These are phyloP conservation scores for Tillus elongatus DNA, from an alignment of 2,888 invertebrate species.

Conservation along the genomic window DNA sequence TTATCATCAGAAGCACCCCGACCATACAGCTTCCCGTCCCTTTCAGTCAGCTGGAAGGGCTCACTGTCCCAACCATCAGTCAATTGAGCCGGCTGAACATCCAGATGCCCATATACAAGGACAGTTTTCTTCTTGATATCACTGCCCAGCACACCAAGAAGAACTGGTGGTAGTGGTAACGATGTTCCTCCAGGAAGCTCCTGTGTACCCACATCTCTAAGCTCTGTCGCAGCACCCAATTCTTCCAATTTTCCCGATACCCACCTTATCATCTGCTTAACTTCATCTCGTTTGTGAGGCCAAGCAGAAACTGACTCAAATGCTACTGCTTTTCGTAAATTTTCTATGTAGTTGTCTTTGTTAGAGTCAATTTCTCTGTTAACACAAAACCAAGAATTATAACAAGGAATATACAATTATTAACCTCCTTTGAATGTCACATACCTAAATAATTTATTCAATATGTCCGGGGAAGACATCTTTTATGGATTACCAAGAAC, in stretches of 20 bases:
- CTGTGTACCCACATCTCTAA: constrained; percentile 59
- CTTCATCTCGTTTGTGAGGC: constrained; percentile 70
- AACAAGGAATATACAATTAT: too few species aligned
- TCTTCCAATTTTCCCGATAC: constrained; percentile 54
- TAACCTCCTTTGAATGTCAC: too few species aligned
- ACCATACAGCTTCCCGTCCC: constrained; percentile 64
- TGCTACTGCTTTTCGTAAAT: constrained; percentile 76
- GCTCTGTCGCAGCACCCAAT: constrained; percentile 24
- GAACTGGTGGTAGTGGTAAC: constrained; percentile 75
- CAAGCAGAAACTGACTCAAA: constrained; percentile 94
- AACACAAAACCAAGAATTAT: too few species aligned
- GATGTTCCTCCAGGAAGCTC: constrained; percentile 59
- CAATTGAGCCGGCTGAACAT: constrained; percentile 91
- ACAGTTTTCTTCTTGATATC: constrained; percentile 86
- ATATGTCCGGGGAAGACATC: too few species aligned
- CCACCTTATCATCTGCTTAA: constrained; percentile 82
- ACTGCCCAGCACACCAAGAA: constrained; percentile 70
- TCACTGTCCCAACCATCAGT: constrained; percentile 95
- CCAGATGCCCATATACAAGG: constrained; percentile 92
- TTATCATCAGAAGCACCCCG: constrained; percentile 89
- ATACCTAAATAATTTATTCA: too few species aligned
- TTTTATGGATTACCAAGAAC: too few species aligned
- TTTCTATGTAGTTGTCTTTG: constrained; percentile 63
- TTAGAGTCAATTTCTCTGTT: constrained; percentile 75
- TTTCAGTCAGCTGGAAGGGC: constrained; percentile 83